These are phyloP conservation scores for Setipinna tenuifilis DNA, from an alignment of 2,797 vertebrate genomes.

Conservation along the genomic window DNA sequence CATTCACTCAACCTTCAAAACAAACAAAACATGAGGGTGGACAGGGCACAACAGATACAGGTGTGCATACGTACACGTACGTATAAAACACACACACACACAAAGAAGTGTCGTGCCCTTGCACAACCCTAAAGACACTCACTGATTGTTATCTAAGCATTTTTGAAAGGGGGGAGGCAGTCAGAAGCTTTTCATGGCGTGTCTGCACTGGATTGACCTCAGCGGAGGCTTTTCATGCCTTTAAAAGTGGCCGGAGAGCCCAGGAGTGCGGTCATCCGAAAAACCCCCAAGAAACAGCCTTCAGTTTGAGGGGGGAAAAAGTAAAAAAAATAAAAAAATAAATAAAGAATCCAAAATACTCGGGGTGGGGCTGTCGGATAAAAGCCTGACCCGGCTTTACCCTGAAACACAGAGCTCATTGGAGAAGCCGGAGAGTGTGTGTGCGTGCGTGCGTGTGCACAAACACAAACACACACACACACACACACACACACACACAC, in stretches of 20 bases:
- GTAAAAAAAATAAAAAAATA: not conserved
- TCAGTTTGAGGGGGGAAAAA: not conserved
- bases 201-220: not conserved
- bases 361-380: not conserved
- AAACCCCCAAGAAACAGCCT: not conserved
- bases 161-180: not conserved
- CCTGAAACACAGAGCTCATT: not conserved
- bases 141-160: constrained; percentile 9
- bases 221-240: not conserved
- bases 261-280: not conserved
- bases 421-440: not conserved
- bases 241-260: not conserved
- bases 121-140: not conserved
- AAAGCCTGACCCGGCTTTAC: not conserved
- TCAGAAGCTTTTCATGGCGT: not conserved
- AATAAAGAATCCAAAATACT: not conserved
- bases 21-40: not conserved
- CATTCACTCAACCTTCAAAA: constrained; percentile 10
- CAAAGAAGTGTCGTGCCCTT: not conserved
- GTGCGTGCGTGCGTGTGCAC: not conserved
- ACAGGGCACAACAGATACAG: not conserved
- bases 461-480: not conserved
- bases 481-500: not conserved
- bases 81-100: not conserved
- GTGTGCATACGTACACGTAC: not conserved